Evolutionary conservation across 2,888 invertebrate species (phyloP).

Genomic region (Petrolisthes manimaculis): DNA sequence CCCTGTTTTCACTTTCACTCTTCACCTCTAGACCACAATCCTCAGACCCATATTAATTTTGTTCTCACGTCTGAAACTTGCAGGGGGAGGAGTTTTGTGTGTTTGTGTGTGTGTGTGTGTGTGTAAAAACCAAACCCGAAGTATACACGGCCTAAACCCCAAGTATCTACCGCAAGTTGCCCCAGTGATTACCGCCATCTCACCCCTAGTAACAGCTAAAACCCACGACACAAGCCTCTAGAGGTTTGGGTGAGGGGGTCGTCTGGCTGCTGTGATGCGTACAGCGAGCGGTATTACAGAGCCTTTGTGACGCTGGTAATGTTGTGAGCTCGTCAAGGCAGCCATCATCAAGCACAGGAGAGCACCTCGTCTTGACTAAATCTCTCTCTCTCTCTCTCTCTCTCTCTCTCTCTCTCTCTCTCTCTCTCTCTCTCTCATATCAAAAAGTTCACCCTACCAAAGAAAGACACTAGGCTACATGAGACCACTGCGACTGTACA

Average conservation of each 20-base stretch:
- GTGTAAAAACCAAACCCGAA: neutral
- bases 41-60: neutral
- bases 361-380: neutral
- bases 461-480: no score
- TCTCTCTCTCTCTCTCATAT: neutral
- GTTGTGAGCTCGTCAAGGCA: neutral
- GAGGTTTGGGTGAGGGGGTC: neutral
- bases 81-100: neutral
- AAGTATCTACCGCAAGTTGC: no score
- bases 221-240: neutral
- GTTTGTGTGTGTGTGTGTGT: neutral
- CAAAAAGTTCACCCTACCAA: no score
- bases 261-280: neutral
- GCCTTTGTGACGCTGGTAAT: no score
- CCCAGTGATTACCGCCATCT: no score
- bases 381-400: neutral
- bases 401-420: neutral
- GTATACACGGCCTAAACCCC: no score
- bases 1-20: neutral
- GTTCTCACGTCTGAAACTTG: neutral
- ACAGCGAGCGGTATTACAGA: no score
- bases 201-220: no score
- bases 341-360: neutral
- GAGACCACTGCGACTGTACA: no score
- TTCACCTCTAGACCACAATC: neutral